Percentiles rank a stretch among this genome's conserved stretches.
Evolutionary conservation across 2,888 invertebrate genomes (phyloP).

Genomic region (Xanthia togata): DNA sequence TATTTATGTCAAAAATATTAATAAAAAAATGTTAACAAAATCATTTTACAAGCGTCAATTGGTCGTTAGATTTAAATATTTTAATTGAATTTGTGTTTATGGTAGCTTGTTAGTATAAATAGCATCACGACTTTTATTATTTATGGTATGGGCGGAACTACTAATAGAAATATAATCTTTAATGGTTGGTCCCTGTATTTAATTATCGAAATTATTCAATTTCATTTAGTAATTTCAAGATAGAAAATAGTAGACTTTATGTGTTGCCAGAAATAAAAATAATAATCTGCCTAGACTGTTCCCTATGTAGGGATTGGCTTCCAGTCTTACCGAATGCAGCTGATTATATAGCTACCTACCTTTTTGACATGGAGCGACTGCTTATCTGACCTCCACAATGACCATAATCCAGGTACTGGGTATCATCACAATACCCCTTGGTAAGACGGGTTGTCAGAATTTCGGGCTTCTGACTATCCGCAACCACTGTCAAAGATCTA

Average conservation of each 20-base stretch:
- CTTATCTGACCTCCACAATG: no score
- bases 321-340: neutral
- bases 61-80: constrained; percentile 56
- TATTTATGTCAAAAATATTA: constrained; percentile 11
- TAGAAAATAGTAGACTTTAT: neutral
- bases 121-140: constrained; percentile 8
- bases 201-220: constrained; percentile 11
- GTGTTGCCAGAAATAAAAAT: neutral
- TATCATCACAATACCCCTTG: neutral
- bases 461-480: neutral
- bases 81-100: constrained; percentile 51
- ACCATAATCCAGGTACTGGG: neutral
- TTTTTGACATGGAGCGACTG: neutral
- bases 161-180: constrained; percentile 39
- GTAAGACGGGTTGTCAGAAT: neutral
- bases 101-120: constrained; percentile 33
- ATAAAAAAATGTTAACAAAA: constrained; percentile 27
- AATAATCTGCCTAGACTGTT: neutral
- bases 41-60: constrained; percentile 26
- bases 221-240: neutral
- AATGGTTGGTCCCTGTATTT: constrained; percentile 5
- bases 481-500: neutral
- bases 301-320: neutral
- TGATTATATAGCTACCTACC: no score
- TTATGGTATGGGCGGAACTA: constrained; percentile 33